Conservation (phyloP, 2,797 vertebrate genomes). For the Lateolabrax maculatus region DNA sequence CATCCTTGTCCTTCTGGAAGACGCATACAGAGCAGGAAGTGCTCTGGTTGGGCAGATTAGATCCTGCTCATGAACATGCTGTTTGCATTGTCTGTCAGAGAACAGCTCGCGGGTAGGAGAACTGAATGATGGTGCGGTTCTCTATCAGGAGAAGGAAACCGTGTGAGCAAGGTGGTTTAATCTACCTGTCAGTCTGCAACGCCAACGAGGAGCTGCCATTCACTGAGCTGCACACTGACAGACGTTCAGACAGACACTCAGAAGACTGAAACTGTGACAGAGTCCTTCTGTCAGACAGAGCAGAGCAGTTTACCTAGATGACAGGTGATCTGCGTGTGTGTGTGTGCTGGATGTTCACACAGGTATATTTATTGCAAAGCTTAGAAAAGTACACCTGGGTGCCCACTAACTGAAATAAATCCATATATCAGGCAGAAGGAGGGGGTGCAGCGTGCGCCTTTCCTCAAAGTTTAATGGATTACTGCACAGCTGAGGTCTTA, state of each 20-base stretch:
- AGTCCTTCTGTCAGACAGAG: slow-evolving; percentile 60
- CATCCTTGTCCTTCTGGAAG: slow-evolving; percentile 40
- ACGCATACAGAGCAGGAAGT: slow-evolving; percentile 31
- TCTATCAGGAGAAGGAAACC: slow-evolving; percentile 32
- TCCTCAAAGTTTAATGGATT: slow-evolving; percentile 37
- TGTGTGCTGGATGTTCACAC: slow-evolving; percentile 24
- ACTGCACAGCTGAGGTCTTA: slow-evolving; percentile 22
- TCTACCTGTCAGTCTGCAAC: slow-evolving; percentile 52
- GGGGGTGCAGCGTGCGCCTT: slow-evolving; percentile 4
- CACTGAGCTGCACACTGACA: slow-evolving; percentile 52
- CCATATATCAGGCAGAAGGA: slow-evolving; percentile 42
- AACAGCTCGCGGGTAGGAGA: slow-evolving; percentile 13
- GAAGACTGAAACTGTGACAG: slow-evolving; percentile 55
- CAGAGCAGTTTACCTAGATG: slow-evolving; percentile 60
- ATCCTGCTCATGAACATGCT: slow-evolving; percentile 12
- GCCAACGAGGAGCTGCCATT: slow-evolving; percentile 57
- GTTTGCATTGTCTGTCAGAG: slow-evolving; percentile 26
- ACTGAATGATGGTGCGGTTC: slow-evolving; percentile 21
- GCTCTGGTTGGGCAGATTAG: slow-evolving; percentile 45
- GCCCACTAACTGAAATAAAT: slow-evolving; percentile 51
- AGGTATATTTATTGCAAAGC: slow-evolving; percentile 52
- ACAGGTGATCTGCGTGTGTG: slow-evolving; percentile 46
- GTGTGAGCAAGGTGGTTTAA: slow-evolving; percentile 53
- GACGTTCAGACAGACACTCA: slow-evolving; percentile 44
- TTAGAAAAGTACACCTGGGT: slow-evolving; percentile 36